Evolutionary conservation across 2,113 vertebrate genomes (phyloP), one percentile per base, ranked within the genome.

Genomic region (Globicephala melas): DNA sequence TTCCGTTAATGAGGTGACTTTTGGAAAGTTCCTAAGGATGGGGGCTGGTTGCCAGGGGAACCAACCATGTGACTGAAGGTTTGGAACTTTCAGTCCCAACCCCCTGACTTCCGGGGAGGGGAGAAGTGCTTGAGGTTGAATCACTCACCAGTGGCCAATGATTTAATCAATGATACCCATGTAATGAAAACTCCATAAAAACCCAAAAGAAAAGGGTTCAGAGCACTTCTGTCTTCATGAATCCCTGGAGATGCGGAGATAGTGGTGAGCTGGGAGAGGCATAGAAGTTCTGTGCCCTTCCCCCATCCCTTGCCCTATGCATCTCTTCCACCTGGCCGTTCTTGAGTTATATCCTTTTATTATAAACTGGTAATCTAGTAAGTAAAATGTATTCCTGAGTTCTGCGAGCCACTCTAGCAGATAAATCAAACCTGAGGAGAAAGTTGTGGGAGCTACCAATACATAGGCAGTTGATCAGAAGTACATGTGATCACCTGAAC

Each of bases 91-190:
- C 88, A 33, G 20, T 50, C 50, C 38, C 58, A 15, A 33, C 12
- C 62, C 33, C 50, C 50, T 9, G 18, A 10, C 9, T 6, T 17
- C 79, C 2, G 0, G 5, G 58, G 36, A 44, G 5, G 1, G 25
- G 58, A 81, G 41, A 47, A 62, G 47, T 47, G 36, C 31, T 36
- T 8, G 38, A 76, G 47, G 28, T 28, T 55, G 47, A 65, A 58
- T 47, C 31, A 44, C 0, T 77, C 87, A 47, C 47, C 6, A 4
- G 31, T 9, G 60, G 31, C 23, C 17, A 1, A 25, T 50, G 94
- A 38, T 41, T 60, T 70, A 33, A 62, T 79, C 80, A 77, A 3
- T 0, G 2, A 3, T 17, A 38, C 21, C 60, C 53, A 4, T 6
- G 31, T 28, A 55, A 28, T 18, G 12, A 89, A 71, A 38, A 73